Percentiles rank a stretch among this genome's conserved stretches.
Conservation (phyloP, 2,113 vertebrate genomes). For the Xiphophorus couchianus region DNA sequence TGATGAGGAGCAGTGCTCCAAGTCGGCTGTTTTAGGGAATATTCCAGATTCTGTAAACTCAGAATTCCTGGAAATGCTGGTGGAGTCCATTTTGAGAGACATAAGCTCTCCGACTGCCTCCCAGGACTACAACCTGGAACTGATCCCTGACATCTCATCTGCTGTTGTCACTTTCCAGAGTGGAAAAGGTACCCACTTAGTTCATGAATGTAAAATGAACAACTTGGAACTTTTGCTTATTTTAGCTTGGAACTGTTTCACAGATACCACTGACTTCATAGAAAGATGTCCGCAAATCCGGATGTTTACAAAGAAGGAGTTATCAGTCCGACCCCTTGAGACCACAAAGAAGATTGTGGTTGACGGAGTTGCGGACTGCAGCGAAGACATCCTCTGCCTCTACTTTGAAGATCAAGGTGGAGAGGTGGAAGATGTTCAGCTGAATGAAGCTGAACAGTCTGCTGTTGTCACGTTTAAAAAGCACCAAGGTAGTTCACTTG, state of each 20-base stretch:
- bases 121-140: slow-evolving; percentile 81
- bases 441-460: slow-evolving; percentile 76
- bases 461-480: slow-evolving; percentile 84
- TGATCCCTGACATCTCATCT: slow-evolving; percentile 71
- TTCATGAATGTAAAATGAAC: neutral
- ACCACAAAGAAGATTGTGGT: slow-evolving; percentile 74
- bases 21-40: slow-evolving; percentile 80
- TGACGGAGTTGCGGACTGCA: slow-evolving; percentile 77
- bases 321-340: slow-evolving; percentile 81
- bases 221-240: neutral
- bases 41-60: slow-evolving; percentile 46
- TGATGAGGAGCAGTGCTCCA: slow-evolving; percentile 19
- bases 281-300: slow-evolving; percentile 63
- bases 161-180: slow-evolving; percentile 83
- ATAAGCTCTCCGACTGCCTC: slow-evolving; percentile 49
- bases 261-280: slow-evolving; percentile 79
- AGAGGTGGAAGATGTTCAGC: slow-evolving; percentile 53
- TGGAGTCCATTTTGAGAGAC: slow-evolving; percentile 80
- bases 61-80: slow-evolving; percentile 77
- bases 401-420: slow-evolving; percentile 85
- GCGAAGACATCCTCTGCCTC: slow-evolving; percentile 66
- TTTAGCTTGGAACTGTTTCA: neutral
- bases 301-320: slow-evolving; percentile 60
- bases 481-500: slow-evolving; percentile 78
- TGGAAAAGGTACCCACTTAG: slow-evolving; percentile 72